Base-by-base conservation (phyloP, 2,113 vertebrate species). In the Laterallus jamaicensis region DNA sequence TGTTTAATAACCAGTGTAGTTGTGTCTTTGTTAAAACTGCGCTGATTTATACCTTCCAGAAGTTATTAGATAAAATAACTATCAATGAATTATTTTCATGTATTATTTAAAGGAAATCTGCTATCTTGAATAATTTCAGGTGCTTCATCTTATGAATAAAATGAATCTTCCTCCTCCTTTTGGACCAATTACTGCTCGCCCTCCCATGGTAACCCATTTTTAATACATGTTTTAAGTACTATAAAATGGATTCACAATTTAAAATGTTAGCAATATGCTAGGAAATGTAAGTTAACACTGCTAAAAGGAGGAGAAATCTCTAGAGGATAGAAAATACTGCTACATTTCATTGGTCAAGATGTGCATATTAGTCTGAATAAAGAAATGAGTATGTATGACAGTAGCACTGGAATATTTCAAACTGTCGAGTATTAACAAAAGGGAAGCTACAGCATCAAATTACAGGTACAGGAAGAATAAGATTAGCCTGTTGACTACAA, bases 141-240 rank as follows among this genome's bases (percentile, higher is more conserved):
- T 99, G 50, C 98, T 99, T 91, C 99, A 99, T 97, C 98, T 99
- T 90, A 99, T 99, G 99, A 99, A 99, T 98, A 99, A 99, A 98
- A 99, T 99, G 99, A 99, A 99, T 97, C 98, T 99, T 76, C 99
- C 99, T 1, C 98, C 99, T 95, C 99, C 99, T 31, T 99, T 99
- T 96, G 99, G 99, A 88, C 99, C 98, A 37, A 82, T 99, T 92
- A 99, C 99, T 44, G 95, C 98, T 69, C 98, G 98, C 47, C 99
- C 99, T 86, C 99, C 99, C 10, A 92, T 99, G 98, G 99, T 99
- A 98, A 98, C 96, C 17, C 44, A 84, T 92, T 66, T 26, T 66
- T 26, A 71, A 68, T 68, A 50, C 1, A 10, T 59, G 3, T 81
- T 81, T 84, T 83, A 67, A 55, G 40, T 69, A 75, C 15, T 25